Evolutionary conservation across 2,888 invertebrate species (phyloP), one percentile per base, ranked within the genome.

Genomic region (Cryptophagus acutangulus): DNA sequence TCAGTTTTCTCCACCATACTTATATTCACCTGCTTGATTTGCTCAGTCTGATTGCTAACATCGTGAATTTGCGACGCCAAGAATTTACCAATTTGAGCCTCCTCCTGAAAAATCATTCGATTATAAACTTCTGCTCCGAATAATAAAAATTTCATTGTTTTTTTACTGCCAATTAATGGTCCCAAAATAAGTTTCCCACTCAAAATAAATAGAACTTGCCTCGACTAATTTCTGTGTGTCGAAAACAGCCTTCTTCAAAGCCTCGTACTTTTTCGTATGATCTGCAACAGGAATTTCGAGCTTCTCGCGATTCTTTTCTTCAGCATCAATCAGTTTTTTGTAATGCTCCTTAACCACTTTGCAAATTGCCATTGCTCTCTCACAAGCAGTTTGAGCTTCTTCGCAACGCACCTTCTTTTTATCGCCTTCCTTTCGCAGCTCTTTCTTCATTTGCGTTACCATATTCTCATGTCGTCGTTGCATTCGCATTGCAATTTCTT

Each of bases 201-300:
- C n/a, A n/a, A n/a, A n/a, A n/a, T n/a, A n/a, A n/a, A n/a, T n/a
- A n/a, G n/a, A n/a, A n/a, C n/a, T n/a, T n/a, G n/a, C 63, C 51
- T 69, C 69, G 3, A 69, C 68, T 35, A 57, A 53, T 41, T 57
- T 59, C 37, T 69, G 68, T 2, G 66, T 65, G 37, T 67, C 67
- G 28, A 55, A 51, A 5, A 69, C 49, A 2, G 67, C 61, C 2
- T 45, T 53, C 33, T 59, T 58, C 56, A 70, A 60, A 39, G 65
- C 57, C 28, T 68, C 65, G 45, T 69, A 69, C 16, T 67, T 33
- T 41, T 56, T 51, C 1, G 64, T 62, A 41, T 65, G 61, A 35
- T 62, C 60, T 3, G 64, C 51, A 8, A 48, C 12, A 1, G 50
- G 51, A 4, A 48, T 15, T 1, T 47, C 39, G 10, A 35, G 38